phyloP scores from a whole-genome alignment of 2,113 vertebrate genomes.

The Malurus elegans region DNA sequence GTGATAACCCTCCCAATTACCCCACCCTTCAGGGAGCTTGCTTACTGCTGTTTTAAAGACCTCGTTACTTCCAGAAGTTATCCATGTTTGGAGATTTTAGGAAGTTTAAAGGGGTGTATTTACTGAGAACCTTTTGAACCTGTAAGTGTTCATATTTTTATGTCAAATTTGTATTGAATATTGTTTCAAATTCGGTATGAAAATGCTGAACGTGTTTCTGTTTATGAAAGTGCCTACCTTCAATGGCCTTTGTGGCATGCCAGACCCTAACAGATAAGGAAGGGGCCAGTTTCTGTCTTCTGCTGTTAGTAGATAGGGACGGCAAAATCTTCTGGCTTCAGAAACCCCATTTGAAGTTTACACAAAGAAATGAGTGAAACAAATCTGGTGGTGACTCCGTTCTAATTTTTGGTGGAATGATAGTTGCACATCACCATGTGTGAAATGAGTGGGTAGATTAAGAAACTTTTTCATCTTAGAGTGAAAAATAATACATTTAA shows the following conservation, averaged over 20 bases:
- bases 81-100: background rate
- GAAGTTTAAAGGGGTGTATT: background rate
- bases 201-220: background rate
- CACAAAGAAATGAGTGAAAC: background rate
- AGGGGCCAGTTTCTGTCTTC: background rate
- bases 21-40: background rate
- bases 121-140: background rate
- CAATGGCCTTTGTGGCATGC: accelerated
- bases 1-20: slow-evolving; percentile 8
- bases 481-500: background rate
- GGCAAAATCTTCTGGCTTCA: background rate
- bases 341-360: background rate
- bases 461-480: background rate
- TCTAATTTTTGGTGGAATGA: background rate
- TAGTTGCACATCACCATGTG: background rate
- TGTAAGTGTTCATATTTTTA: background rate
- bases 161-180: background rate
- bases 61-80: background rate
- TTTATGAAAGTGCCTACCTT: background rate
- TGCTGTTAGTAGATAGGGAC: background rate
- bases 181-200: background rate
- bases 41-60: slow-evolving; percentile 2
- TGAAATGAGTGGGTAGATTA: slow-evolving; percentile 1
- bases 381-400: background rate
- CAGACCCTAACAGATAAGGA: background rate